These are phyloP conservation scores for Notechis scutatus DNA, from an alignment of 2,113 vertebrate species.

Conservation along the genomic window DNA sequence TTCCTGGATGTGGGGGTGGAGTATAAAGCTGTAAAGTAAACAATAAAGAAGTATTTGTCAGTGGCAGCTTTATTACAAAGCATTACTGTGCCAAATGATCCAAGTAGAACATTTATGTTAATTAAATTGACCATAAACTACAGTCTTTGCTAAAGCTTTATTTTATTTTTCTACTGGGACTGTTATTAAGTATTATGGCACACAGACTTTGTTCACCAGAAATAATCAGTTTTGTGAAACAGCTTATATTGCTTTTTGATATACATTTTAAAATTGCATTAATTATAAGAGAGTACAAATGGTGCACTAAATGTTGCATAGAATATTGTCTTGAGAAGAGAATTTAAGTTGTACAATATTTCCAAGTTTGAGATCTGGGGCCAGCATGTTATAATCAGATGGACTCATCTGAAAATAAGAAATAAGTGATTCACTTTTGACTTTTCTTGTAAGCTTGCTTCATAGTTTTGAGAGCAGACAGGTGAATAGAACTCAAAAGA, in stretches of 20 bases:
- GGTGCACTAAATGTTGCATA: background rate
- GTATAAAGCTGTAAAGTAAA: constrained; percentile 53
- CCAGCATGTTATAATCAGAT: background rate
- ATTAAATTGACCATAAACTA: constrained; percentile 61
- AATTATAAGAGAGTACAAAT: constrained; percentile 37
- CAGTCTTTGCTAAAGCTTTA: constrained; percentile 53
- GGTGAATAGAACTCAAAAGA: background rate
- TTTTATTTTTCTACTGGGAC: constrained; percentile 49
- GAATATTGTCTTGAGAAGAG: background rate
- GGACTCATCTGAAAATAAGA: background rate
- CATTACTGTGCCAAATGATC: constrained; percentile 54
- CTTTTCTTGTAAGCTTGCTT: background rate
- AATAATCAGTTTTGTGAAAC: constrained; percentile 11
- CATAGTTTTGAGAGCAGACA: no score
- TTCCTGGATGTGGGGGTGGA: constrained; percentile 19
- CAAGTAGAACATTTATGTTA: constrained; percentile 49
- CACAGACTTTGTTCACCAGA: constrained; percentile 13
- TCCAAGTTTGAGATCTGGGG: background rate
- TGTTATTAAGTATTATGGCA: constrained; percentile 24
- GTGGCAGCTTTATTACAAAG: constrained; percentile 54
- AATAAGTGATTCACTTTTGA: background rate
- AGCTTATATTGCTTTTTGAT: constrained; percentile 42
- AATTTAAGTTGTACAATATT: background rate
- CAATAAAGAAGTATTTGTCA: constrained; percentile 54
- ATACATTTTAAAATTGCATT: constrained; percentile 31